These are phyloP conservation scores for Hirtodrosophila histrioides DNA, from an alignment of 2,888 invertebrate species.

Conservation along the genomic window DNA sequence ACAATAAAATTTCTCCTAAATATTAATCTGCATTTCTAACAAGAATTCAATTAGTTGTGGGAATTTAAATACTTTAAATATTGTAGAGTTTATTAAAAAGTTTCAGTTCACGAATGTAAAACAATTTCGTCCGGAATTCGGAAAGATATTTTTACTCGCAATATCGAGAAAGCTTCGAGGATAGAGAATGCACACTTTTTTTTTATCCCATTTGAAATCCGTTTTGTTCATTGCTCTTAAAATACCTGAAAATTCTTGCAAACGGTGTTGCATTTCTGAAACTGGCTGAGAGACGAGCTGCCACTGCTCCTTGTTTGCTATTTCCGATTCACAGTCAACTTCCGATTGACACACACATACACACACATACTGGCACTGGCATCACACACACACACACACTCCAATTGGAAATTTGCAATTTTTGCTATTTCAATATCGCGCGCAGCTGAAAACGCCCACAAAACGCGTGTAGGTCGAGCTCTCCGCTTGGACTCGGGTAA, in stretches of 20 bases:
- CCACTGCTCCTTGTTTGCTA: slow-evolving; percentile 47
- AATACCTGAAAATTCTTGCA: slow-evolving; percentile 5
- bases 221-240: not conserved
- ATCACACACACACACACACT: slow-evolving; percentile 11
- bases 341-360: slow-evolving; percentile 7
- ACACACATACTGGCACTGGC: slow-evolving; percentile 13
- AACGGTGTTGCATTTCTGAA: slow-evolving; percentile 15
- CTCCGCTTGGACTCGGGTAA: slow-evolving; percentile 15
- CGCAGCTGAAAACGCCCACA: slow-evolving; percentile 49
- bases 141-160: too few relatives aligned
- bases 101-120: too few relatives aligned
- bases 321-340: slow-evolving; percentile 38
- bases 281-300: slow-evolving; percentile 29
- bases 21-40: too few relatives aligned
- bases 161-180: too few relatives aligned
- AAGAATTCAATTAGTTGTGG: too few relatives aligned
- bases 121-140: too few relatives aligned
- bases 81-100: too few relatives aligned
- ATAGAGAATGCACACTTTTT: not conserved
- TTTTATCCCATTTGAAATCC: not conserved
- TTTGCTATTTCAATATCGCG: slow-evolving; percentile 50
- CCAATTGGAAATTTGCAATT: slow-evolving; percentile 51
- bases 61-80: too few relatives aligned
- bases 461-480: slow-evolving; percentile 42
- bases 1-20: too few relatives aligned